Percentiles rank a stretch among this genome's conserved stretches.
phyloP scores from a whole-genome alignment of 2,797 vertebrate genomes.

The Sciaenops ocellatus region DNA sequence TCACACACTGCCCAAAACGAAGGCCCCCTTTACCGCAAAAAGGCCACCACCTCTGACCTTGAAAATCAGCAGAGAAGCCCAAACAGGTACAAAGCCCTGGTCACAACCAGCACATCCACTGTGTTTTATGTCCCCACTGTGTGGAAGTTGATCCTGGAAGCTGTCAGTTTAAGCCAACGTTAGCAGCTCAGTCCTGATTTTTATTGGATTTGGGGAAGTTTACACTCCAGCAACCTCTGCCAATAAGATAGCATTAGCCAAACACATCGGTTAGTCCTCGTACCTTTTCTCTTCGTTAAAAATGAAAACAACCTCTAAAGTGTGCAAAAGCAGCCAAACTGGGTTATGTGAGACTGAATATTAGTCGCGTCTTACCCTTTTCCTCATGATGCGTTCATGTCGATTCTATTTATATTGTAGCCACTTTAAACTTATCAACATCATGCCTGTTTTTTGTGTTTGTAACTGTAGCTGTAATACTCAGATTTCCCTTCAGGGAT shows the following conservation, averaged over 20 bases:
- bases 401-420: too few species aligned
- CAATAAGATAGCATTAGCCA: background rate
- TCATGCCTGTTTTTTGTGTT: too few species aligned
- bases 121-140: background rate
- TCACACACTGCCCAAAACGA: constrained; percentile 89
- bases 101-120: constrained; percentile 6
- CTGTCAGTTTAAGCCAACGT: too few species aligned
- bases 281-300: too few species aligned
- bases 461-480: background rate
- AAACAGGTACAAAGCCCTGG: constrained; percentile 86
- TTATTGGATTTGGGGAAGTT: background rate
- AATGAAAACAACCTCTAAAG: too few species aligned
- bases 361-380: background rate
- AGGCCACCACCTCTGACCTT: constrained; percentile 86
- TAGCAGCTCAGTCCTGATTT: too few species aligned
- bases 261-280: too few species aligned
- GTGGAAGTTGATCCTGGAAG: too few species aligned
- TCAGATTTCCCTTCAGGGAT: too few species aligned
- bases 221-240: background rate
- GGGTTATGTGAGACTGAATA: background rate
- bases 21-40: constrained; percentile 92
- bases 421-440: too few species aligned
- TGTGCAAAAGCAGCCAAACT: too few species aligned
- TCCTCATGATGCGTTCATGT: too few species aligned
- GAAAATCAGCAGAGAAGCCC: constrained; percentile 92